phyloP scores from a whole-genome alignment of 2,888 invertebrate species.

The Ennomos erosarius region DNA sequence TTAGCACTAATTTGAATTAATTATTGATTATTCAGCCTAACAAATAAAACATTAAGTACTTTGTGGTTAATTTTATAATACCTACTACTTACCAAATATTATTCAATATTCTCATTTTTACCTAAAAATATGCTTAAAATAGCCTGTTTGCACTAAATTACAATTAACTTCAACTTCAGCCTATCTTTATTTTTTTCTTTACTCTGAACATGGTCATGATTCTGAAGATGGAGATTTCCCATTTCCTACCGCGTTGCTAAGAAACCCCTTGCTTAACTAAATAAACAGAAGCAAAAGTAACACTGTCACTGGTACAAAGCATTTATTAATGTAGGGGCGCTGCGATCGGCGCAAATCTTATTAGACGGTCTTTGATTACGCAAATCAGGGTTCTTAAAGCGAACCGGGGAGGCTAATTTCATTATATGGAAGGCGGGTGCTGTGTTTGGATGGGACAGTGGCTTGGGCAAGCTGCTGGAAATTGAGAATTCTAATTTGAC shows the following conservation, averaged over 20 bases:
- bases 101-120: too few species aligned
- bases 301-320: slow-evolving; percentile 19
- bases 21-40: too few species aligned
- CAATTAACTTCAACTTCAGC: too few species aligned
- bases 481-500: too few species aligned
- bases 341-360: slow-evolving; percentile 51
- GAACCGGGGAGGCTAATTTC: slow-evolving; percentile 62
- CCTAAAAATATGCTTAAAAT: too few species aligned
- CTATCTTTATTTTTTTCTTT: too few species aligned
- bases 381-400: slow-evolving; percentile 73
- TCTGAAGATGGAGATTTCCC: background rate
- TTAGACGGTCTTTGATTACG: slow-evolving; percentile 76
- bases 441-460: slow-evolving; percentile 34
- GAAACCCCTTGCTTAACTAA: slow-evolving; percentile 24
- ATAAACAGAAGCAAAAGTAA: slow-evolving; percentile 27
- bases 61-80: too few species aligned
- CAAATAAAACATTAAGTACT: too few species aligned
- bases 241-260: slow-evolving; percentile 2
- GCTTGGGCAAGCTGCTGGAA: slow-evolving; percentile 12
- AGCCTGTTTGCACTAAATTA: too few species aligned
- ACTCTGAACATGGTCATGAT: too few species aligned
- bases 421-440: slow-evolving; percentile 56
- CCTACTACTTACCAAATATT: too few species aligned
- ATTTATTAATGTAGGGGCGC: slow-evolving; percentile 34
- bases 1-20: too few species aligned